Evolutionary conservation across 2,113 vertebrate genomes (phyloP).

Genomic region (Ictalurus punctatus): DNA sequence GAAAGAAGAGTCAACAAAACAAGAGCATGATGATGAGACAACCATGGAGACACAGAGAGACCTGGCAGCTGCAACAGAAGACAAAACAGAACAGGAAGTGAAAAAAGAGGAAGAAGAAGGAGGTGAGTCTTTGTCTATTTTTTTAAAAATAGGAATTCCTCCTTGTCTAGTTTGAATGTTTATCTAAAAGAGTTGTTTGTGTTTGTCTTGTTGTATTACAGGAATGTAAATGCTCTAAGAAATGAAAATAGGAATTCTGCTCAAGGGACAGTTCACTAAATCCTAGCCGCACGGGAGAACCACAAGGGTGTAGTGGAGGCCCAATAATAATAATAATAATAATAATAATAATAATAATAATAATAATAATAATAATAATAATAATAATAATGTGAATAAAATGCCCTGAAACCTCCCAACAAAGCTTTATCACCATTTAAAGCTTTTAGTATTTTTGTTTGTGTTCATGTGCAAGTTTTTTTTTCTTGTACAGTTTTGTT

Average conservation of each 20-base stretch:
- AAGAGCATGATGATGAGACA: constrained; percentile 9
- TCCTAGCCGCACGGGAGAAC: not conserved
- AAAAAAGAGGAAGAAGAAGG: constrained; percentile 7
- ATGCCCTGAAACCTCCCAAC: not conserved
- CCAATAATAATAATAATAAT: not conserved
- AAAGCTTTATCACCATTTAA: constrained; percentile 14
- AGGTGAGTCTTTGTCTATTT: not conserved
- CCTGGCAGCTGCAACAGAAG: not conserved
- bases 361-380: not conserved
- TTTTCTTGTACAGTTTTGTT: constrained; percentile 44
- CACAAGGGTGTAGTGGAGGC: constrained; percentile 2
- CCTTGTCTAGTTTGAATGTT: not conserved
- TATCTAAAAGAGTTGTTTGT: not conserved
- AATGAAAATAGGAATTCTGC: not conserved
- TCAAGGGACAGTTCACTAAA: not conserved
- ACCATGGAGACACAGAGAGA: constrained; percentile 5
- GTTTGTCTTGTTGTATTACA: constrained; percentile 30
- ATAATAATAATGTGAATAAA: constrained; percentile 6
- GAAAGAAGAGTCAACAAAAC: not conserved
- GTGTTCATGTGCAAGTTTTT: constrained; percentile 22
- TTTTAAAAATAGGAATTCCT: not conserved
- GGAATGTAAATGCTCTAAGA: constrained; percentile 13
- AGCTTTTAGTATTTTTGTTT: constrained; percentile 6
- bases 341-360: constrained; percentile 1
- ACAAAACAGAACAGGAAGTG: not conserved